Percentiles rank a stretch among this genome's conserved stretches.
Conservation (phyloP, 2,797 vertebrate genomes). For the Acropternis orthonyx region DNA sequence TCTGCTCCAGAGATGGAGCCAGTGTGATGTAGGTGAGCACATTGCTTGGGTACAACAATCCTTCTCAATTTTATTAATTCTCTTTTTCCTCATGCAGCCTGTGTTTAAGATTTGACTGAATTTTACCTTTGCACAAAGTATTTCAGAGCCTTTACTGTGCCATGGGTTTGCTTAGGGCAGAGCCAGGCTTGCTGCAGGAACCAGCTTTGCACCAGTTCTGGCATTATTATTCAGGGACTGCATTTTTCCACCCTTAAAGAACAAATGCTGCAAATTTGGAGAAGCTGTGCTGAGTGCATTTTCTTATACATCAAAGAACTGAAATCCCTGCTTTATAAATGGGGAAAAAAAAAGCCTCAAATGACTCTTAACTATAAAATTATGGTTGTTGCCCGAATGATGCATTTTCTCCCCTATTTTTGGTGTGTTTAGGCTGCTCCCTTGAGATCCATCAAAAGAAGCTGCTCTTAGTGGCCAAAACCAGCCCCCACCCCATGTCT, state of each 20-base stretch:
- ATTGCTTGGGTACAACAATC: too few relatives aligned
- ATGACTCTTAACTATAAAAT: background rate
- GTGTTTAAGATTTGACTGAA: background rate
- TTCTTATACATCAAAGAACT: background rate
- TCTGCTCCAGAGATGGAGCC: background rate
- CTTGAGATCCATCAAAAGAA: background rate
- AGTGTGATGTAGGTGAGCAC: fast-evolving
- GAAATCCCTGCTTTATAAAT: background rate
- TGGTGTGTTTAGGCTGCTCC: background rate
- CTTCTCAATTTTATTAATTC: background rate
- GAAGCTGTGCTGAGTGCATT: background rate
- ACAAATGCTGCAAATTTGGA: background rate
- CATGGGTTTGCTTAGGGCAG: background rate
- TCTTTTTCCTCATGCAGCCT: background rate
- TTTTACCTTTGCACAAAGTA: background rate
- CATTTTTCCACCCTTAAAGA: background rate
- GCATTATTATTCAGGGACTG: background rate
- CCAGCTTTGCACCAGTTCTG: background rate
- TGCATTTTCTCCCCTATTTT: background rate
- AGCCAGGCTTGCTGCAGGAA: background rate
- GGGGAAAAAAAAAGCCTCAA: background rate
- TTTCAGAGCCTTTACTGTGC: background rate
- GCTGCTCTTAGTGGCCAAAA: background rate
- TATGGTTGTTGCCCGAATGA: background rate
- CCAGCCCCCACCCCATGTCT: background rate